These are phyloP conservation scores for Doryteuthis pealeii DNA, from an alignment of 1,140 invertebrate species.

Conservation along the genomic window DNA sequence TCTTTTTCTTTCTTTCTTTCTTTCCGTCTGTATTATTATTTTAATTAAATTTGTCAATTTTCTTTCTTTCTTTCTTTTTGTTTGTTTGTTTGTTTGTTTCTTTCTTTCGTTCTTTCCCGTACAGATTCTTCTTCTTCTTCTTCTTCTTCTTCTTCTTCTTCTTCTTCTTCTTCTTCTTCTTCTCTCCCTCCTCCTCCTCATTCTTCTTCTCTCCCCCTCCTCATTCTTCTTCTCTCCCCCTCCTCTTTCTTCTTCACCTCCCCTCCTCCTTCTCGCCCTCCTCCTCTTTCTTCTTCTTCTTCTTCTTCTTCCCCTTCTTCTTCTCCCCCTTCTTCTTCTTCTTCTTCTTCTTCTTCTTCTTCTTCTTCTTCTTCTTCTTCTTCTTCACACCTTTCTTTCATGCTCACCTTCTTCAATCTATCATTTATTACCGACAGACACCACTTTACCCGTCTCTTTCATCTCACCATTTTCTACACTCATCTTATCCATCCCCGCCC, in stretches of 20 bases:
- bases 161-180: neutral
- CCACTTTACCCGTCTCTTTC: too few species aligned
- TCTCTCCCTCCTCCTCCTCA: neutral
- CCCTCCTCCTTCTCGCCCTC: neutral
- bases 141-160: conserved; percentile 2
- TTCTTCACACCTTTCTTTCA: too few species aligned
- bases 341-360: too few species aligned
- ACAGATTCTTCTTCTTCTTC: neutral
- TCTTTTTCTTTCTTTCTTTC: too few species aligned
- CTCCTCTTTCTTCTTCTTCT: neutral
- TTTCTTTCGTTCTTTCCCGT: neutral
- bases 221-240: neutral
- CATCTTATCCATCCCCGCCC: too few species aligned
- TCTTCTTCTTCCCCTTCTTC: neutral
- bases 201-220: neutral
- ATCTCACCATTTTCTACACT: too few species aligned
- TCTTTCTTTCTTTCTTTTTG: neutral
- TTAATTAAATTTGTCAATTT: too few species aligned
- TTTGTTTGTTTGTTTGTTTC: neutral
- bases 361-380: too few species aligned
- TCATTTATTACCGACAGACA: too few species aligned
- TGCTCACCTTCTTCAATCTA: too few species aligned
- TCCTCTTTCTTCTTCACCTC: neutral
- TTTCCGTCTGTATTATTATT: too few species aligned
- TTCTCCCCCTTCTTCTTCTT: neutral